phyloP scores from a whole-genome alignment of 2,113 vertebrate genomes.

The Cricetomys ansorgei region DNA sequence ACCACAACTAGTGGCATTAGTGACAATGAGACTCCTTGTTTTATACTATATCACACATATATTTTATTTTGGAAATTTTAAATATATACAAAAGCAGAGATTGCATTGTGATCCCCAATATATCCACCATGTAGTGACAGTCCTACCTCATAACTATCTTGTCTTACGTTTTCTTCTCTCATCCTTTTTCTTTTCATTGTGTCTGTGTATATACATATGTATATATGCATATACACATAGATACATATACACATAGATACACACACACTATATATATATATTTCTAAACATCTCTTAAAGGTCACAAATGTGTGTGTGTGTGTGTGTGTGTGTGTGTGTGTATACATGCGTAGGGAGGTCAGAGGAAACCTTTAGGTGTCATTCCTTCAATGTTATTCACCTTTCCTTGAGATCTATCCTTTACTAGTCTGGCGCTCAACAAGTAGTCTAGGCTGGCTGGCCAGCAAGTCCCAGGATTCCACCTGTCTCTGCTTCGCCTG shows the following conservation, averaged over 20 bases:
- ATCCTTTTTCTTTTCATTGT: not conserved
- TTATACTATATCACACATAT: not conserved
- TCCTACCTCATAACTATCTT: not conserved
- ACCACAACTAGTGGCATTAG: not conserved
- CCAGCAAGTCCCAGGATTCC: not conserved
- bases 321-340: not conserved
- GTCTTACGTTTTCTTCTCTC: not conserved
- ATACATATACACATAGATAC: too few species aligned
- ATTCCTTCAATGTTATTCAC: not conserved
- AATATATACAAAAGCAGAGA: not conserved
- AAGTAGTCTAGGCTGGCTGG: not conserved
- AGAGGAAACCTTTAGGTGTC: not conserved
- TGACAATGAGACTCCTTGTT: not conserved
- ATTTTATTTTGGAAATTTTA: conserved; percentile 24
- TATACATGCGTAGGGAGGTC: not conserved
- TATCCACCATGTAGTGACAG: not conserved
- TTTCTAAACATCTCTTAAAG: too few species aligned
- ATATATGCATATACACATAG: too few species aligned
- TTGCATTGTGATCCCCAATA: not conserved
- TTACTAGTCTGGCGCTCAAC: not conserved
- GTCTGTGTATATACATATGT: not conserved
- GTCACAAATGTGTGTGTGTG: not conserved
- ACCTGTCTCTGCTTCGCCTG: not conserved
- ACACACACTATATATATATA: too few species aligned
- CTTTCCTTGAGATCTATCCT: not conserved